Percentiles rank a stretch among this genome's conserved stretches.
Conservation (phyloP, 2,888 invertebrate genomes). For the Meteorus cinctellus region DNA sequence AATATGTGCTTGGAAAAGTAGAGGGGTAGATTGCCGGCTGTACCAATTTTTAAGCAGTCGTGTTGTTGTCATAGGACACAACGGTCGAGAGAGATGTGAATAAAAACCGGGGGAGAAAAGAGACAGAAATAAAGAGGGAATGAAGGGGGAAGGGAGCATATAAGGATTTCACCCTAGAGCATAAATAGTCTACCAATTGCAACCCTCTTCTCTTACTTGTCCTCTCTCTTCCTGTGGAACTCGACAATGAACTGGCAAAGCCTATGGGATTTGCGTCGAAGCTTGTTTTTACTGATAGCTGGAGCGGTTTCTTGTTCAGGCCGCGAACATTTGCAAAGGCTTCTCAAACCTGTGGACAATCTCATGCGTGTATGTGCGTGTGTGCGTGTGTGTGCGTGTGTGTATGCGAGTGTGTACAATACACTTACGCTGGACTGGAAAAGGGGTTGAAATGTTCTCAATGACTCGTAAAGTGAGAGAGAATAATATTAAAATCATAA, state of each 20-base stretch:
- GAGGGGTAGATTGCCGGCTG: constrained; percentile 63
- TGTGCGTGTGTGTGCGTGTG: no score
- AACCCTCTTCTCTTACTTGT: constrained; percentile 2
- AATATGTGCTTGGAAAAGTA: constrained; percentile 70
- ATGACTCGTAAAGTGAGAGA: constrained; percentile 9
- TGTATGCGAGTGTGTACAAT: neutral
- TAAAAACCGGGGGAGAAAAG: constrained; percentile 19
- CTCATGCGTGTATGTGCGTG: neutral
- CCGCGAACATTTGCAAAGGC: constrained; percentile 21
- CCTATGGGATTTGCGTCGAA: constrained; percentile 42
- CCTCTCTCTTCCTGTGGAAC: constrained; percentile 19
- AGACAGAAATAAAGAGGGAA: constrained; percentile 40
- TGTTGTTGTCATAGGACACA: constrained; percentile 72
- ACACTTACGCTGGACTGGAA: neutral
- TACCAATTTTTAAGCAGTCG: constrained; percentile 68
- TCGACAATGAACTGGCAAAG: constrained; percentile 44
- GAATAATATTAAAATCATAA: constrained; percentile 9
- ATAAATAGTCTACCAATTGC: constrained; percentile 12
- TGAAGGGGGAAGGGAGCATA: constrained; percentile 29
- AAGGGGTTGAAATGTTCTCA: neutral
- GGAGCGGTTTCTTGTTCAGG: constrained; percentile 14
- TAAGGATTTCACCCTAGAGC: constrained; percentile 35
- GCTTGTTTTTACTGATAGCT: constrained; percentile 26
- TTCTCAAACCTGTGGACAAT: neutral
- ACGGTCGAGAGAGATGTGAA: constrained; percentile 39